phyloP scores from a whole-genome alignment of 2,797 vertebrate genomes.

The Sebastes kiyomatsui region DNA sequence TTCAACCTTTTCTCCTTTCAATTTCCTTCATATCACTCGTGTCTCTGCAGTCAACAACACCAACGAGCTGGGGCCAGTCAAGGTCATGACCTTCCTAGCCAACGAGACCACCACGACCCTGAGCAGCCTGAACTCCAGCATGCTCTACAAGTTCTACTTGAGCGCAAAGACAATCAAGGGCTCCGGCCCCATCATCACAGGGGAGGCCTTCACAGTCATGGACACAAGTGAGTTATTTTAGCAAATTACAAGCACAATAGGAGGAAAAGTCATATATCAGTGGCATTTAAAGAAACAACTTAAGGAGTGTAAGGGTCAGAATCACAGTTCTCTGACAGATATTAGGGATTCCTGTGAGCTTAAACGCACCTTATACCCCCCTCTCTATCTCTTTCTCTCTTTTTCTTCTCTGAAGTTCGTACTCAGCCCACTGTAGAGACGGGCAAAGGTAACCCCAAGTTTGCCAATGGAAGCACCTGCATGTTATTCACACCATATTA shows the following conservation, averaged over 20 bases:
- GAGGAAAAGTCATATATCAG: neutral
- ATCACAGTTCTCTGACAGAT: neutral
- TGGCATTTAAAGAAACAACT: neutral
- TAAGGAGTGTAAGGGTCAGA: neutral
- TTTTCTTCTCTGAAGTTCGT: slow-evolving; percentile 84
- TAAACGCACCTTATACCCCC: slow-evolving; percentile 17
- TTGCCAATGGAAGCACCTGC: slow-evolving; percentile 73
- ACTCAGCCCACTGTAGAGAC: slow-evolving; percentile 89
- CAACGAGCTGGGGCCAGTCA: slow-evolving; percentile 87
- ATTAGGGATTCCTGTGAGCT: neutral
- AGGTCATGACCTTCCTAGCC: slow-evolving; percentile 84
- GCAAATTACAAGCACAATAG: neutral
- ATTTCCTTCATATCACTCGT: neutral
- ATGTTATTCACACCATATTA: slow-evolving; percentile 66
- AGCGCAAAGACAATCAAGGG: slow-evolving; percentile 90
- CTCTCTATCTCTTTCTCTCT: slow-evolving; percentile 72
- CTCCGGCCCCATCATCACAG: slow-evolving; percentile 85
- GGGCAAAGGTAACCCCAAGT: slow-evolving; percentile 92
- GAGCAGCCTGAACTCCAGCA: slow-evolving; percentile 90
- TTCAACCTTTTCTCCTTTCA: neutral
- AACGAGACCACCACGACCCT: slow-evolving; percentile 89
- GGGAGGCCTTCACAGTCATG: slow-evolving; percentile 90
- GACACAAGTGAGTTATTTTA: slow-evolving; percentile 89
- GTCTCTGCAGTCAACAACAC: slow-evolving; percentile 88
- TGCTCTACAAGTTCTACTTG: slow-evolving; percentile 94